These are phyloP conservation scores for Eupelmus urozonus DNA, from an alignment of 2,888 invertebrate species.

Conservation along the genomic window DNA sequence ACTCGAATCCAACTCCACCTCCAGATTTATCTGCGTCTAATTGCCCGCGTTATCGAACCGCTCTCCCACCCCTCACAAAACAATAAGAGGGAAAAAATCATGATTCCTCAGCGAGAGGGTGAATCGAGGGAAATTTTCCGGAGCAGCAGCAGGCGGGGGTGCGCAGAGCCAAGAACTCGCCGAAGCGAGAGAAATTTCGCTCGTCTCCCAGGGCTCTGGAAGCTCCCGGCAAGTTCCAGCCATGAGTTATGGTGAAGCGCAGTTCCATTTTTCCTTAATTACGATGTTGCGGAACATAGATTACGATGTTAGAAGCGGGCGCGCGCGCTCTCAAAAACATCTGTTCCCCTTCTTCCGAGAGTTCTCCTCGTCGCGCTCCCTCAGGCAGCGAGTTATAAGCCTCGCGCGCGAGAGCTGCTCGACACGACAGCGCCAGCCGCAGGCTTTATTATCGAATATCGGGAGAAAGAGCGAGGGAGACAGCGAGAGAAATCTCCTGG, in stretches of 20 bases:
- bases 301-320: conserved; percentile 73
- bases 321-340: conserved; percentile 74
- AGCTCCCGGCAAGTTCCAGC: background rate
- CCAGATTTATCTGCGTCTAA: too few species aligned
- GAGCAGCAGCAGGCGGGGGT: background rate
- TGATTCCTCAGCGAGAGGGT: background rate
- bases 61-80: background rate
- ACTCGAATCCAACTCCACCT: too few species aligned
- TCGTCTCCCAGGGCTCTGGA: background rate
- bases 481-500: conserved; percentile 18
- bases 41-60: too few species aligned
- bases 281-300: conserved; percentile 77
- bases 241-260: conserved; percentile 58
- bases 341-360: conserved; percentile 74
- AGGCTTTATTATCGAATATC: conserved; percentile 59
- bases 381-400: background rate
- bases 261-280: conserved; percentile 75
- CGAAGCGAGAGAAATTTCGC: conserved; percentile 3
- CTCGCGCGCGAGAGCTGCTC: background rate
- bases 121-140: background rate
- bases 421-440: conserved; percentile 45
- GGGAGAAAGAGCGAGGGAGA: too few species aligned
- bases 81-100: background rate
- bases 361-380: conserved; percentile 57
- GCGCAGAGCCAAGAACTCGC: conserved; percentile 1